Conservation (phyloP, 2,113 vertebrate genomes). For the Cacatua alba region DNA sequence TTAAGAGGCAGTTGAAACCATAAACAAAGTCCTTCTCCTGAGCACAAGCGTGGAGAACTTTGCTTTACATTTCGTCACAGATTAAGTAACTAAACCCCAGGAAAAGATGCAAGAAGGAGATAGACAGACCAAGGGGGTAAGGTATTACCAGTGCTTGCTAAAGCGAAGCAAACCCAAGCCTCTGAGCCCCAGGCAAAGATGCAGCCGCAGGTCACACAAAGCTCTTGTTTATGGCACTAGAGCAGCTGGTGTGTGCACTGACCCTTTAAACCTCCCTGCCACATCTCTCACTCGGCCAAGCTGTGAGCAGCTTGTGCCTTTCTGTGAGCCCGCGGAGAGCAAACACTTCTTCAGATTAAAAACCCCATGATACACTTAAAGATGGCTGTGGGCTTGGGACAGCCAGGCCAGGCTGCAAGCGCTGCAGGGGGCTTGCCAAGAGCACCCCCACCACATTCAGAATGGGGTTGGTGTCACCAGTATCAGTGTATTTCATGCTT, state of each 20-base stretch:
- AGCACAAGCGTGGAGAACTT: not conserved
- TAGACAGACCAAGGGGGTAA: not conserved
- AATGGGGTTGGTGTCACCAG: fast-evolving
- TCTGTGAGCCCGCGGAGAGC: not conserved
- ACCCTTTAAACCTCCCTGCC: not conserved
- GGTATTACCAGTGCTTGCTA: not conserved
- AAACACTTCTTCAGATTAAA: not conserved
- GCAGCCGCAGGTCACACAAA: not conserved
- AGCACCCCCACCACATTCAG: fast-evolving
- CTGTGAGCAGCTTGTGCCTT: not conserved
- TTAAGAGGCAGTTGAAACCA: not conserved
- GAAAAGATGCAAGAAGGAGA: not conserved
- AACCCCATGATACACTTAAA: not conserved
- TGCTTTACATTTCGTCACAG: not conserved
- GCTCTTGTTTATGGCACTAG: not conserved
- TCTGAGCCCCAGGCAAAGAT: not conserved
- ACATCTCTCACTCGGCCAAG: not conserved
- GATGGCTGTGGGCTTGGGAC: fast-evolving
- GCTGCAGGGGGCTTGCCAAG: not conserved
- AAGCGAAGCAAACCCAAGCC: not conserved
- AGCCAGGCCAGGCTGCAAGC: not conserved
- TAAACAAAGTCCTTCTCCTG: slow-evolving; percentile 14
- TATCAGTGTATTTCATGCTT: not conserved
- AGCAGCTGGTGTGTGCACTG: not conserved
- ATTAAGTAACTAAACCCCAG: slow-evolving; percentile 37